A percentile compares a stretch with the other conserved stretches of the same genome.
Evolutionary conservation across 2,888 invertebrate genomes (phyloP).

Genomic region (Operophtera brumata): DNA sequence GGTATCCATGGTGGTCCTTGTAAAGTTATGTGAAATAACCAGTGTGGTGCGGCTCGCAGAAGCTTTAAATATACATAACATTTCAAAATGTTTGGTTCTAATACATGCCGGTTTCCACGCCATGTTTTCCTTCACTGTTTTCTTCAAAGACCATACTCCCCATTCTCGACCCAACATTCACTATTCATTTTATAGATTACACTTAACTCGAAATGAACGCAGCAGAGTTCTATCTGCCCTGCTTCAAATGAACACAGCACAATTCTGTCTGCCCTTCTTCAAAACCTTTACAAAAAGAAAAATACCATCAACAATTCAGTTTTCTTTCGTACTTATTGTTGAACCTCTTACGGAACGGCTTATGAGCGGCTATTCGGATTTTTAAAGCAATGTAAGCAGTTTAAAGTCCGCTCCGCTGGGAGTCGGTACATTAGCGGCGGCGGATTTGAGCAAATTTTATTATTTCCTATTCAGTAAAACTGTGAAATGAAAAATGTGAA

Average conservation of each 20-base stretch:
- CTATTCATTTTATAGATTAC: too few species aligned
- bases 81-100: too few species aligned
- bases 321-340: slow-evolving; percentile 33
- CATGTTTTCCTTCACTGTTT: too few species aligned
- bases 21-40: too few species aligned
- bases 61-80: too few species aligned
- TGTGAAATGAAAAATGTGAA: background rate
- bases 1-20: too few species aligned
- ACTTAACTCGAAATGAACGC: background rate
- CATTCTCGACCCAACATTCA: too few species aligned
- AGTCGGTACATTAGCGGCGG: background rate
- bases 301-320: slow-evolving; percentile 28
- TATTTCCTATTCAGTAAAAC: background rate
- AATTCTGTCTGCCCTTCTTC: background rate
- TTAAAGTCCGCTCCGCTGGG: slow-evolving; percentile 46
- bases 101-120: too few species aligned
- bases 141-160: too few species aligned
- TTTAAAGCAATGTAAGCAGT: slow-evolving; percentile 68
- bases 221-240: background rate
- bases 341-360: slow-evolving; percentile 47
- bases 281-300: slow-evolving; percentile 18
- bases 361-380: slow-evolving; percentile 51
- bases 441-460: background rate
- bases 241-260: background rate
- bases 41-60: too few species aligned